Evolutionary conservation across 2,113 vertebrate genomes (phyloP), one percentile per base, ranked within the genome.

Genomic region (Hucho hucho): DNA sequence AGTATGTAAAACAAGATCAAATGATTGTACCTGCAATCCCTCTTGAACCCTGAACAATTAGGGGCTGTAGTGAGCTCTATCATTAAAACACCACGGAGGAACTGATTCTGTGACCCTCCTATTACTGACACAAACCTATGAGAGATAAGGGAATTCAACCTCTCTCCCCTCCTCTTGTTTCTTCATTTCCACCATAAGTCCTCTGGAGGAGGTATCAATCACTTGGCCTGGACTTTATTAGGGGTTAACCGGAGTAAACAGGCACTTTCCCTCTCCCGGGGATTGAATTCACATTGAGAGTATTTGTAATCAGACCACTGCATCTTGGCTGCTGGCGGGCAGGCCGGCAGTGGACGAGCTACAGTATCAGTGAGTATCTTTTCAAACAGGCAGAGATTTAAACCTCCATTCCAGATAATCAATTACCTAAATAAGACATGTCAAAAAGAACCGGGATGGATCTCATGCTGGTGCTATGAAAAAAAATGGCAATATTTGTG

Each of bases 161-260:
- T 46, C 49, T 67, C 1, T 3, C 37, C 32, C 29, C 14, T 22
- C 14, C 61, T 22, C 9, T 75, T 43, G 83, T 79, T 78, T 79
- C 74, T 59, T 43, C 37, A 11, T 12, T 43, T 43, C 9, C 37
- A 43, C 37, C 37, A 28, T 24, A 43, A 16, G n/a, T 74, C 80
- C 68, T 70, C 69, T 29, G 14, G 37, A 75, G 9, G 37, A 43
- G n/a, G 69, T 82, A 79, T 81, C 87, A 81, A 14, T 85, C 82
- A 87, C 53, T 24, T 59, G 26, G 20, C 32, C 49, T 37, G 22
- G 65, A 76, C 80, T 82, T 79, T 71, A 83, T 88, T 74, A 76
- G 53, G 61, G 83, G 79, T 84, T 87, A 86, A 89, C 79, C 64
- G 80, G 53, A 72, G 47, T 43, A 69, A 71, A 81, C 76, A 78